Percentiles rank a stretch among this genome's conserved stretches.
Conservation (phyloP, 1,140 invertebrate genomes). For the Liolophura sinensis region DNA sequence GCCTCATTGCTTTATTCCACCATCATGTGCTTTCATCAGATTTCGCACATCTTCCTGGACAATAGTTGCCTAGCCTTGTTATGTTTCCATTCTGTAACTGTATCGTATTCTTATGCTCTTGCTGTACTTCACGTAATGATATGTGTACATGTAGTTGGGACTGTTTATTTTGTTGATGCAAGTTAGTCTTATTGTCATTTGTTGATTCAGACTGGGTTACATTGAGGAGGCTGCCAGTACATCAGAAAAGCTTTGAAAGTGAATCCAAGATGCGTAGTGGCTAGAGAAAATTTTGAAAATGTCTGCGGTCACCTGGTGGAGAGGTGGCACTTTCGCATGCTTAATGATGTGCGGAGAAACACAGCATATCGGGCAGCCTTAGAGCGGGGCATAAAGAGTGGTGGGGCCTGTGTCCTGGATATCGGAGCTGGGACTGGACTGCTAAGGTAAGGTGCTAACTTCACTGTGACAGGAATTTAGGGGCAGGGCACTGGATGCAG, state of each 20-base stretch:
- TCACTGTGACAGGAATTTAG: background rate
- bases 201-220: conserved; percentile 47
- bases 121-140: background rate
- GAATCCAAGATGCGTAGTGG: conserved; percentile 47
- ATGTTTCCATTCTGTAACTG: too few relatives aligned
- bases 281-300: conserved; percentile 58
- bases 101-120: too few relatives aligned
- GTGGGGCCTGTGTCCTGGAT: conserved; percentile 68
- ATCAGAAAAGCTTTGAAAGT: conserved; percentile 49
- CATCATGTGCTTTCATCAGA: too few relatives aligned
- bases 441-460: conserved; percentile 52
- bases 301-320: conserved; percentile 64
- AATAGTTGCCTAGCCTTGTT: too few relatives aligned
- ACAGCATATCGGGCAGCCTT: conserved; percentile 69
- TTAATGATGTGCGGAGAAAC: conserved; percentile 76
- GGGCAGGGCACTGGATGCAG: too few relatives aligned
- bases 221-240: conserved; percentile 50
- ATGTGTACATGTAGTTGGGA: background rate
- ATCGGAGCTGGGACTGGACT: conserved; percentile 77
- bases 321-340: conserved; percentile 81
- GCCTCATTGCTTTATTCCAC: too few relatives aligned
- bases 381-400: conserved; percentile 60
- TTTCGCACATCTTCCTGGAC: too few relatives aligned
- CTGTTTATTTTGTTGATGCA: background rate
- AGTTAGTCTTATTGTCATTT: conserved; percentile 2